Conservation (phyloP, 2,113 vertebrate species). For the Entelurus aequoreus region DNA sequence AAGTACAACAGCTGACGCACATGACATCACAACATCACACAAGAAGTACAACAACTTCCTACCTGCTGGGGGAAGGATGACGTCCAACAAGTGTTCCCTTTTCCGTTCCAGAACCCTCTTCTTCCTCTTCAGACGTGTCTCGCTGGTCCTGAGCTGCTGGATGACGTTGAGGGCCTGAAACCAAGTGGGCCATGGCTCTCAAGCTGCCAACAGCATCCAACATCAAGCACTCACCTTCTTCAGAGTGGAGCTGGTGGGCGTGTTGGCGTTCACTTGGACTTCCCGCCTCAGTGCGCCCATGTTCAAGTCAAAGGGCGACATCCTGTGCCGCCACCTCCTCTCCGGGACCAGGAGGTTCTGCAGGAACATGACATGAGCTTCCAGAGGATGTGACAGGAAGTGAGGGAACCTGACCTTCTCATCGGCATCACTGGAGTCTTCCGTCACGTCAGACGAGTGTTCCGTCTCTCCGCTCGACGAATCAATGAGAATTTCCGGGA, state of each 20-base stretch:
- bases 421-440: background rate
- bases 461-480: slow-evolving; percentile 36
- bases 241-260: slow-evolving; percentile 37
- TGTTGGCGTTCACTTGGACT: slow-evolving; percentile 3
- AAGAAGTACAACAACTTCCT: background rate
- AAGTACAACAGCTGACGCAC: background rate
- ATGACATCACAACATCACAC: too few species aligned
- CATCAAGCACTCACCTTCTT: slow-evolving; percentile 27
- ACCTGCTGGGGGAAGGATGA: slow-evolving; percentile 6
- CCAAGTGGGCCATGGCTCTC: background rate
- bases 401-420: background rate
- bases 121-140: slow-evolving; percentile 17
- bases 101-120: slow-evolving; percentile 28
- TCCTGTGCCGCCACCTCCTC: slow-evolving; percentile 19
- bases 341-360: background rate
- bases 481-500: background rate
- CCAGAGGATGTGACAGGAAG: too few species aligned
- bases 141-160: slow-evolving; percentile 17
- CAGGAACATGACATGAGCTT: too few species aligned
- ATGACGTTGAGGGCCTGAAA: slow-evolving; percentile 51
- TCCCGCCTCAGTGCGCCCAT: slow-evolving; percentile 27
- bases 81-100: slow-evolving; percentile 10
- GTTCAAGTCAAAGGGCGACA: slow-evolving; percentile 10
- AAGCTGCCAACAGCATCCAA: background rate
- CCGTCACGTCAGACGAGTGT: slow-evolving; percentile 34